Evolutionary conservation across 1,140 invertebrate species (phyloP), one percentile per base, ranked within the genome.

Genomic region (Elysia chlorotica): DNA sequence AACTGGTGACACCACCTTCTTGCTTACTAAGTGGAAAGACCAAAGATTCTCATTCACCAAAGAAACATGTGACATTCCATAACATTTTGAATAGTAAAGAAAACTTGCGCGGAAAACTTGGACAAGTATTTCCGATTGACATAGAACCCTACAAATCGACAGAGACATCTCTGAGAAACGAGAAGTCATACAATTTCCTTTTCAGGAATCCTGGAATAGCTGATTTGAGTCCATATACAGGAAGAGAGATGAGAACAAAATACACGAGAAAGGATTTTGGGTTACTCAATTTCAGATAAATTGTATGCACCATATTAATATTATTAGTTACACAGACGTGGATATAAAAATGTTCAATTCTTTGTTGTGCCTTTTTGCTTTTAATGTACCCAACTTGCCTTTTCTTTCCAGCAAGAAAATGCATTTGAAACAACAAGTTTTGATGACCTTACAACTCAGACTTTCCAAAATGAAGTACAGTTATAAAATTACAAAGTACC

Each of bases 61-160:
- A 84, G 74, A 84, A 84, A 68, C 80, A 80, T 61, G 83, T 84
- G 23, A 78, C 81, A 10, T 84, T 84, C 77, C 80, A 84, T 54
- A 78, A 81, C 76, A 82, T 80, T 48, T 37, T 68, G 1, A 54
- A 68, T 56, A 80, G 80, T 17, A 84, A 84, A 59, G 83, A 84
- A 70, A 84, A 84, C 72, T 71, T 81, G 17, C 73, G 80, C 30
- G 67, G 79, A 30, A 78, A 77, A 53, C 56, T 76, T 54, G 6
- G 5, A 5, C 6, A 25, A 23, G 2, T 48, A 66, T 30, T 48
- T 19, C 30, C 38, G 41, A 1, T 56, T 68, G 41, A 76, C 69
- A 35, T 71, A 74, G 36, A 48, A 62, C 1, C n/a, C n/a, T n/a
- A n/a, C n/a, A n/a, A n/a, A n/a, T n/a, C n/a, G n/a, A n/a, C n/a